Base-by-base conservation (phyloP, 2,888 invertebrate genomes). In the Lottia gigantea region DNA sequence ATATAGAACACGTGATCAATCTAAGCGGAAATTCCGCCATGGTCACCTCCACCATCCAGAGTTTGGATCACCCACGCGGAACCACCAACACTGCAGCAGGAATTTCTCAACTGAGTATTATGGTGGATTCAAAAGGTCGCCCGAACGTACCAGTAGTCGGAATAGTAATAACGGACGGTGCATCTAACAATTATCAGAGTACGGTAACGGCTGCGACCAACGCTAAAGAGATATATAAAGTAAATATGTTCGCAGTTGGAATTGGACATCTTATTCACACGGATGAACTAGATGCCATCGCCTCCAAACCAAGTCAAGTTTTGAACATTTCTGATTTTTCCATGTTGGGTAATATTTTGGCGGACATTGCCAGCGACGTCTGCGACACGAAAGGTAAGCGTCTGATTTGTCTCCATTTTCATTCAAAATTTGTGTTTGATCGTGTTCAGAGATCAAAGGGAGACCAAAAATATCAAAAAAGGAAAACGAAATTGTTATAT, bases 231-330 rank as follows among this genome's bases (percentile, higher is more conserved):
- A 2, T 23, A 2, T 55, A 55, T 23, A 55, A 55, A 23, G 55
- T 55, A 19, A 55, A 55, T 23, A 55, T 55, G 55, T 55, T 55
- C 55, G 55, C 55, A 55, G 55, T 55, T 19, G 55, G 55, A 55
- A 23, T 55, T 23, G 55, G 55, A 15, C 2, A 23, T 14, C 23
- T 55, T 1, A 23, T 55, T 23, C 11, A 55, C 19, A 14, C 19
- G 0, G 23, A 16, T 2, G 55, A 55, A 14, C 19, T 55, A 23
- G 1, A 55, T 12, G 19, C 55, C 1, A 55, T 55, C 23, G 55
- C 55, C 23, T 55, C 55, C 11, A 55, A 55, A 19, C 19, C 11
- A 55, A 23, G 14, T 2, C 55, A 55, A 55, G 55, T 55, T 55
- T 23, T 55, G 15, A 19, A 55, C 12, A 55, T 55, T 55, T 19